Percentiles rank a stretch among this genome's conserved stretches.
phyloP scores from a whole-genome alignment of 2,797 vertebrate species.

The Sebastolobus alascanus region DNA sequence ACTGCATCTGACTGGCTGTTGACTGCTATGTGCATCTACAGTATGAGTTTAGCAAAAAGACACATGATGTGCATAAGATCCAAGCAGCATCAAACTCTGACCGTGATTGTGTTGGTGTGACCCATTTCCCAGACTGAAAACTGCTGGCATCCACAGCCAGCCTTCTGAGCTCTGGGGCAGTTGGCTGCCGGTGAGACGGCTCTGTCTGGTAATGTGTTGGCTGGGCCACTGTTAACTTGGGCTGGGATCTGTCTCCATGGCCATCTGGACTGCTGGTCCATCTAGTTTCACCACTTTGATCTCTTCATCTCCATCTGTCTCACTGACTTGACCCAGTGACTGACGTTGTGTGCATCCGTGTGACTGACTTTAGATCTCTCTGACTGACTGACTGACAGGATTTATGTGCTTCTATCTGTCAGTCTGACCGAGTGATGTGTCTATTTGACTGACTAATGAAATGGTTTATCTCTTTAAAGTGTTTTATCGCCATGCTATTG shows the following conservation, averaged over 20 bases:
- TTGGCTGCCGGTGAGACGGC: constrained; percentile 61
- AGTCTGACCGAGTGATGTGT: neutral
- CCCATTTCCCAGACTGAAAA: constrained; percentile 53
- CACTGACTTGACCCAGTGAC: constrained; percentile 67
- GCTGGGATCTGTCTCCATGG: constrained; percentile 56
- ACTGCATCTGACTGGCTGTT: neutral
- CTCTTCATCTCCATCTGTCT: constrained; percentile 74
- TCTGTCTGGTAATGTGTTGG: constrained; percentile 73
- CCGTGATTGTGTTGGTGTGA: constrained; percentile 48
- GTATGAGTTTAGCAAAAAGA: neutral
- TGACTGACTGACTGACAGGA: constrained; percentile 26
- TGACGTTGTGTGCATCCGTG: constrained; percentile 45
- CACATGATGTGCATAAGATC: neutral
- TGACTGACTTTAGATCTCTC: constrained; percentile 29
- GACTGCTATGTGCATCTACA: neutral
- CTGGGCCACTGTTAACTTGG: constrained; percentile 59
- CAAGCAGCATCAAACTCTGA: constrained; percentile 39
- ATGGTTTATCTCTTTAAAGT: constrained; percentile 1
- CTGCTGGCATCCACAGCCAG: constrained; percentile 39
- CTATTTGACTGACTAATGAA: constrained; percentile 10
- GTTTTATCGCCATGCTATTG: neutral
- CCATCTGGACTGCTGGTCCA: constrained; percentile 71
- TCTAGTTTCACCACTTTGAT: constrained; percentile 65
- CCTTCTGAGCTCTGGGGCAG: constrained; percentile 56
- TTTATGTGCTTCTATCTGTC: constrained; percentile 10